phyloP scores from a whole-genome alignment of 2,113 vertebrate genomes.

The Takifugu bimaculatus region DNA sequence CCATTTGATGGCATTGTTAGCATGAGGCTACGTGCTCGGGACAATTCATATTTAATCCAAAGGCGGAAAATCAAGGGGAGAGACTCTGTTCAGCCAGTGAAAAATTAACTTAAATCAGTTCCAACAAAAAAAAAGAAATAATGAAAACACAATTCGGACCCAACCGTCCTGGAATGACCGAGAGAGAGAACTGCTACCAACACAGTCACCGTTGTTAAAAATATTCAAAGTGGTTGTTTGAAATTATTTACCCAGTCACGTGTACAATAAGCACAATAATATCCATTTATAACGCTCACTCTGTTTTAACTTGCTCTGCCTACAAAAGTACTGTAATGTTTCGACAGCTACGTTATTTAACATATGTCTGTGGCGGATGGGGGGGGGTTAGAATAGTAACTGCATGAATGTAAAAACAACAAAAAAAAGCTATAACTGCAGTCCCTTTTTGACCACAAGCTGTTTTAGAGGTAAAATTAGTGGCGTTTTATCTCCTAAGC shows the following conservation, averaged over 20 bases:
- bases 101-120: neutral
- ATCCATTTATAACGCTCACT: conserved; percentile 32
- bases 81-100: conserved; percentile 40
- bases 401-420: conserved; percentile 45
- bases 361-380: neutral
- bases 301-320: conserved; percentile 35
- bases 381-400: conserved; percentile 22
- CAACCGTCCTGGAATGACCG: conserved; percentile 1
- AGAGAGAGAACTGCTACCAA: conserved; percentile 15
- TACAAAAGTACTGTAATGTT: conserved; percentile 34
- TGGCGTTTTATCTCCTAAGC: conserved; percentile 15
- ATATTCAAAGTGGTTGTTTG: conserved; percentile 16
- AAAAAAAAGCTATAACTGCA: too few relatives aligned
- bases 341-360: conserved; percentile 35
- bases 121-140: neutral
- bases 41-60: conserved; percentile 55
- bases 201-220: conserved; percentile 16
- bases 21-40: conserved; percentile 4
- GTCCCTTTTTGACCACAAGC: conserved; percentile 7
- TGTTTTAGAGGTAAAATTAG: neutral
- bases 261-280: conserved; percentile 51
- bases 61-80: conserved; percentile 55
- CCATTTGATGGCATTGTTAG: conserved; percentile 20
- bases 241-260: conserved; percentile 37
- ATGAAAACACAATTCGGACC: neutral